Evolutionary conservation across 2,797 vertebrate species (phyloP), one percentile per base, ranked within the genome.

Genomic region (Hypotaenidia okinawae): DNA sequence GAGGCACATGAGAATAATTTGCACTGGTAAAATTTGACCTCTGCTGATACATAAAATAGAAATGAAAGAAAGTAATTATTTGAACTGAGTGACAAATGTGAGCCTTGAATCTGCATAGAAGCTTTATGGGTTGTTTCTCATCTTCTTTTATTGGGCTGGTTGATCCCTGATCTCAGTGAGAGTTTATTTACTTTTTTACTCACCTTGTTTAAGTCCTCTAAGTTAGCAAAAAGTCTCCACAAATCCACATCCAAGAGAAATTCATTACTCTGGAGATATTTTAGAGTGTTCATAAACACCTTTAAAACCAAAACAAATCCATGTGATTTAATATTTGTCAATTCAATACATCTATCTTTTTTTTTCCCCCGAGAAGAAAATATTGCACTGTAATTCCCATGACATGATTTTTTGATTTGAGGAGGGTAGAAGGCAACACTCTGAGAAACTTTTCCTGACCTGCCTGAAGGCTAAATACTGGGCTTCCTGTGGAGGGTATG

Each of bases 141-240:
- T 54, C 9, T 82, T n/a, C 17, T 82, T 73, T 72, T 58, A 30
- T 6, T 45, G 35, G 7, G 5, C 24, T 80, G 18, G 19, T 68
- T 66, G 45, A 63, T 47, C 82, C 83, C 45, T 77, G 32, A 55
- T 59, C 41, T 82, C 16, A 61, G 21, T 32, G 45, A 74, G 33
- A 7, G 2, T 87, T 66, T 5, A 83, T 68, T 6, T 66, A 8
- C 27, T 64, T 39, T 57, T 84, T 54, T 79, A 80, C 97, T 98
- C 96, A 99, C 99, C 99, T 99, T 98, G 94, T 98, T 99, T 95
- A 99, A 98, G 68, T 99, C 98, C 32, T 98, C 98, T 93, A 99
- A 98, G 95, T 99, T 99, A 55, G 98, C 98, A 72, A 99, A 99
- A 85, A 99, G 98, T 91, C 98, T 98, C 98, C 98, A 98, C 57